A percentile compares a stretch with the other conserved stretches of the same genome.
phyloP scores from a whole-genome alignment of 2,888 invertebrate species.

The Timandra comae region DNA sequence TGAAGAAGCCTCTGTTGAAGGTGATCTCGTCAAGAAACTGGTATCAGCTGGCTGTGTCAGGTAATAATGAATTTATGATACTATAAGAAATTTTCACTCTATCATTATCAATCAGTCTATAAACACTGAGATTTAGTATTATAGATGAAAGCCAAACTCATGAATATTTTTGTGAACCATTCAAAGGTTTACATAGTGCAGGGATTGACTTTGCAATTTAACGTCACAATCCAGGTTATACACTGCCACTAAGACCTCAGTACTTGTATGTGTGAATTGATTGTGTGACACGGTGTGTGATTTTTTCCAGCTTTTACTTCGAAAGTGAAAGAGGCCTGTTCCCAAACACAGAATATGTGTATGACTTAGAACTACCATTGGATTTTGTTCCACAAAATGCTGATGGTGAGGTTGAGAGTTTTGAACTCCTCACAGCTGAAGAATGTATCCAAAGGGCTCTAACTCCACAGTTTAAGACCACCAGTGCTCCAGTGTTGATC shows the following conservation, averaged over 20 bases:
- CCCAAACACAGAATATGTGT: slow-evolving; percentile 96
- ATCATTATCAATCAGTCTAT: too few species aligned
- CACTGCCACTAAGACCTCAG: too few species aligned
- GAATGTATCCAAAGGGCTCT: slow-evolving; percentile 90
- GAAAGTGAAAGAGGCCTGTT: slow-evolving; percentile 95
- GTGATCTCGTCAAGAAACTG: slow-evolving; percentile 84
- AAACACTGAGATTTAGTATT: too few species aligned
- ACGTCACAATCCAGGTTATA: too few species aligned
- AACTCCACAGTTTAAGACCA: slow-evolving; percentile 92
- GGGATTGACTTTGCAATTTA: too few species aligned
- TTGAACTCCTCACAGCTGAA: slow-evolving; percentile 89
- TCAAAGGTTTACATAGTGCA: too few species aligned
- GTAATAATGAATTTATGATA: too few species aligned
- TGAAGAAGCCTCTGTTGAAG: slow-evolving; percentile 94
- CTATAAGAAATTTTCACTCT: too few species aligned
- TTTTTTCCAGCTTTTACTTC: slow-evolving; percentile 84
- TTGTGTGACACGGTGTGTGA: too few species aligned
- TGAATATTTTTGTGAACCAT: too few species aligned
- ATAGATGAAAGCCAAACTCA: too few species aligned
- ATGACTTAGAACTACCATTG: slow-evolving; percentile 92
- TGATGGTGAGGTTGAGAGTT: slow-evolving; percentile 95
- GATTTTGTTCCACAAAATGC: slow-evolving; percentile 95
- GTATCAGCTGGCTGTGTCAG: slow-evolving; percentile 89
- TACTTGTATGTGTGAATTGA: too few species aligned
- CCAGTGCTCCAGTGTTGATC: slow-evolving; percentile 92